A percentile compares a stretch with the other conserved stretches of the same genome.
Evolutionary conservation across 2,797 vertebrate genomes (phyloP).

Genomic region (Sarcoramphus papa): DNA sequence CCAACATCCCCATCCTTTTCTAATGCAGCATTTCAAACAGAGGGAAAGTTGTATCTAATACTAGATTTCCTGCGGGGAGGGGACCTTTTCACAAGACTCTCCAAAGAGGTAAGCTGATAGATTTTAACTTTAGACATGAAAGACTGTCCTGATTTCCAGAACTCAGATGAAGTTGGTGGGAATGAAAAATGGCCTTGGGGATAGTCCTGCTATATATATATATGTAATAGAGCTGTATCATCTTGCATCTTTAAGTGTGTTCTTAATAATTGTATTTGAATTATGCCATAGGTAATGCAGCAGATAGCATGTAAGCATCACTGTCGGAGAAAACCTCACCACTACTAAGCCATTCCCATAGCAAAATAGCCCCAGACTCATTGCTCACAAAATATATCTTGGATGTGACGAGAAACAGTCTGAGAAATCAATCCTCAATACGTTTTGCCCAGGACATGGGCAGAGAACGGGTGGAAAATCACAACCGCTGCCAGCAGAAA

Average conservation of each 20-base stretch:
- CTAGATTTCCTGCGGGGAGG: conserved; percentile 95
- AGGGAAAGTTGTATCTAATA: conserved; percentile 96
- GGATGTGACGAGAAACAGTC: not conserved
- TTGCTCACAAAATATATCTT: not conserved
- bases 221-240: not conserved
- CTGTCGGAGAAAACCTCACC: not conserved
- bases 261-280: not conserved
- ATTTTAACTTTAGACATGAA: not conserved
- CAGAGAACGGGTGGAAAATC: not conserved
- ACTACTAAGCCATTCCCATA: not conserved
- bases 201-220: not conserved
- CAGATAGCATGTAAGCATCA: not conserved
- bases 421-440: not conserved
- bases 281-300: not conserved
- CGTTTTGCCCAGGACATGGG: not conserved
- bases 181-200: not conserved
- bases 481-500: not conserved
- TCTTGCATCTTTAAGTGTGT: not conserved
- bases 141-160: not conserved
- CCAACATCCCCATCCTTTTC: conserved; percentile 43
- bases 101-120: conserved; percentile 86
- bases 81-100: conserved; percentile 95
- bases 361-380: not conserved
- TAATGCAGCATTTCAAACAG: conserved; percentile 85
- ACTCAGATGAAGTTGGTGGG: not conserved